Evolutionary conservation across 2,888 invertebrate genomes (phyloP), one percentile per base, ranked within the genome.

Genomic region (Athripsodes cinereus): DNA sequence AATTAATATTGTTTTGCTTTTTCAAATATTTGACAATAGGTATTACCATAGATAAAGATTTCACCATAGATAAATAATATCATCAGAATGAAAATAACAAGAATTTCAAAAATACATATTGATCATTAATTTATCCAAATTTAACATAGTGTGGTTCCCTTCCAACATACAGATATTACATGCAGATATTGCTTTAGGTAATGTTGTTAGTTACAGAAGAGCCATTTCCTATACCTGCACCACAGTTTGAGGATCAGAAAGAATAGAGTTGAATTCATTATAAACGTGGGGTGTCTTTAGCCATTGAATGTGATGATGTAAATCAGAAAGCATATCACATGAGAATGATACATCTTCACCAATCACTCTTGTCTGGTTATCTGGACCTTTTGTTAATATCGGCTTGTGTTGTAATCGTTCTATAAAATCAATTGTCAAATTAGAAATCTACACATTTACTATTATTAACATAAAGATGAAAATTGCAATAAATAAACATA

Each of bases 321-420:
- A 79, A 71, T 95, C 94, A 64, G 94, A 92, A 22, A 94, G 78
- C 67, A 92, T 84, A 67, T 85, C 81, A 76, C 96, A 96, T 69
- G 80, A 81, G 74, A 96, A 88, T 62, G 76, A 79, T 53, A 84
- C 89, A 57, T 84, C 85, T 61, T 82, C 80, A 60, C 93, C 93
- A 64, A 90, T 75, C 58, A 83, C 69, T 63, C 85, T 83, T 0
- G 96, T 95, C 65, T 82, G 78, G 72, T 96, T 96, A 66, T 80
- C 78, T 0, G 91, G 89, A 5, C 84, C 81, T 66, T 81, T 80
- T 22, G 87, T 86, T 70, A 95, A 78, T 65, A 96, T 88, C 59
- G 96, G 96, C 66, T 85, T 86, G 70, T 91, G 90, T 70, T 88
- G 87, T 67, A 92, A 81, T 68, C 91, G 86, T 73, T 92, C 95